Base-by-base conservation (phyloP, 2,888 invertebrate species). In the Panopea generosa region DNA sequence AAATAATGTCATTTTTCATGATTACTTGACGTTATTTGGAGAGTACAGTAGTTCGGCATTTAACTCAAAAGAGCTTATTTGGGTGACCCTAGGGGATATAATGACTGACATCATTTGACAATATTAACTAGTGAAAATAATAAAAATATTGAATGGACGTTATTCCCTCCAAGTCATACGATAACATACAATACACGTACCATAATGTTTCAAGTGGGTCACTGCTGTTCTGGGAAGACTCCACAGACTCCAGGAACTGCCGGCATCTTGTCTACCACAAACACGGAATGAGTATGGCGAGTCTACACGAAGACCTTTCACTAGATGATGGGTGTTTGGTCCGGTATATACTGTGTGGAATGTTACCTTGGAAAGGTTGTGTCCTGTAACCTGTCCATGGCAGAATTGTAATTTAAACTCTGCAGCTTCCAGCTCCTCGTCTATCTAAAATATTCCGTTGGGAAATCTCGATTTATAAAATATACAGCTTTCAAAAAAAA, bases 241-340 rank as follows among this genome's bases (percentile, higher is more conserved):
- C 94, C 94, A 95, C 4, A 94, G 93, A 76, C 93, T 93, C 93
- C 94, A 94, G 6, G 76, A 68, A 27, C 75, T 77, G 33, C 91
- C 89, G 0, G 84, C 84, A 75, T 94, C 93, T 29, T 91, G 92
- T 61, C 94, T 93, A 84, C 94, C 93, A 33, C 82, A 53, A 3
- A 94, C 94, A 82, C 94, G 91, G 84, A 94, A 94, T 2, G 94
- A 94, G 87, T 94, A 94, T 2, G 91, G 87, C 62, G 93, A 91
- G 75, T 93, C 90, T 22, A 93, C 90, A 60, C 91, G 89, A 56
- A 94, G 87, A 84, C 94, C 94, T 86, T 94, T 93, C 9, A 94
- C 92, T 49, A 94, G 91, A 85, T 91, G 93, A 57, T 92, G 92
- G 7, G 90, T 92, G 40, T 94, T 93, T 26, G 93, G 85, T 43